These are phyloP conservation scores for Alloplasta piceator DNA, from an alignment of 2,888 invertebrate species.

Conservation along the genomic window DNA sequence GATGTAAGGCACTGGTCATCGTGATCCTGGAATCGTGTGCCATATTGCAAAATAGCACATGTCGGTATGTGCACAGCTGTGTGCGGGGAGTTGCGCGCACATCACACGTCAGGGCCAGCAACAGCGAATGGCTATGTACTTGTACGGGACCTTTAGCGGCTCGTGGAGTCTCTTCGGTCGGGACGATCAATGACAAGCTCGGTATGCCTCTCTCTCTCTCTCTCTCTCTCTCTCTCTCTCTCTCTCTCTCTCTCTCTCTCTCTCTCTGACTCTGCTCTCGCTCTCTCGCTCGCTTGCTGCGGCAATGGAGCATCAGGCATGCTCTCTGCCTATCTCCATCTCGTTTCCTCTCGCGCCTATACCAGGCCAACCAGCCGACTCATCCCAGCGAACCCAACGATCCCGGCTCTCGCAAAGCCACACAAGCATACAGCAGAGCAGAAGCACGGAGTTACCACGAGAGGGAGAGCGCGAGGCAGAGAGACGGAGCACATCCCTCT, in stretches of 20 bases:
- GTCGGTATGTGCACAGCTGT: slow-evolving; percentile 22
- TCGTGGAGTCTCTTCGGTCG: slow-evolving; percentile 72
- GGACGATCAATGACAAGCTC: slow-evolving; percentile 82
- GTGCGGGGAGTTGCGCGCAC: slow-evolving; percentile 50
- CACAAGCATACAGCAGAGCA: slow-evolving; percentile 11
- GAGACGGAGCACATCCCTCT: slow-evolving; percentile 72
- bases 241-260: slow-evolving; percentile 71
- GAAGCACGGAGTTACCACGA: slow-evolving; percentile 57
- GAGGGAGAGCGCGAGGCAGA: slow-evolving; percentile 63
- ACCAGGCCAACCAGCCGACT: slow-evolving; percentile 65
- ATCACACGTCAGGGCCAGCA: slow-evolving; percentile 74
- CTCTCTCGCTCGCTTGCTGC: slow-evolving; percentile 50
- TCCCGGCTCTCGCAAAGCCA: slow-evolving; percentile 58
- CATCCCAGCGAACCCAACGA: slow-evolving; percentile 60
- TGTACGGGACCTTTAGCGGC: slow-evolving; percentile 83
- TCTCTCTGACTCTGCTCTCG: slow-evolving; percentile 63
- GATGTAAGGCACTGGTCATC: slow-evolving; percentile 1
- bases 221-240: slow-evolving; percentile 58
- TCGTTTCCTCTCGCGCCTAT: slow-evolving; percentile 62
- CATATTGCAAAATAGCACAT: slow-evolving; percentile 29
- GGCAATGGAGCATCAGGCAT: too few species aligned
- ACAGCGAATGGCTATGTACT: slow-evolving; percentile 66
- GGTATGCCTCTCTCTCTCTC: slow-evolving; percentile 69
- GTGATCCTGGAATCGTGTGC: slow-evolving; percentile 31
- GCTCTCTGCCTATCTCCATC: slow-evolving; percentile 12